These are phyloP conservation scores for Karalla daura DNA, from an alignment of 2,797 vertebrate genomes.

Conservation along the genomic window DNA sequence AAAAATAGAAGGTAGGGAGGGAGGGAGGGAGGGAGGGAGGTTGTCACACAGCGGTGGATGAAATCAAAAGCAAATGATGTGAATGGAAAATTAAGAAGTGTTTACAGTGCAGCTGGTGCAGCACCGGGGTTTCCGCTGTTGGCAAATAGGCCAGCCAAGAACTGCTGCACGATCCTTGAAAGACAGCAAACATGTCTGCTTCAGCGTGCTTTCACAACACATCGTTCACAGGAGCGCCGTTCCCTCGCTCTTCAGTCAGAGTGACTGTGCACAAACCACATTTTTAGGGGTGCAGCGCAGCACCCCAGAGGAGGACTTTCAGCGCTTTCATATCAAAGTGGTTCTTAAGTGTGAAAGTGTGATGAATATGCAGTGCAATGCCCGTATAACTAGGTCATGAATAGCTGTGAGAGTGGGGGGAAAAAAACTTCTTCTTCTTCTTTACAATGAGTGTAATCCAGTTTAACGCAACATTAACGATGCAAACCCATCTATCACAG, in stretches of 20 bases:
- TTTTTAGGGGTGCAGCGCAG: too few relatives aligned
- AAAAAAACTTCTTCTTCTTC: too few relatives aligned
- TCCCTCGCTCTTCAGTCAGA: not conserved
- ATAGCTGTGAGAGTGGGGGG: too few relatives aligned
- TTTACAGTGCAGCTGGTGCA: conserved; percentile 88
- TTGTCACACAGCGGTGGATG: not conserved
- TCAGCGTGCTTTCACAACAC: conserved; percentile 28
- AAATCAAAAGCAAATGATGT: conserved; percentile 47
- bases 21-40: not conserved
- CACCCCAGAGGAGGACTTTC: not conserved
- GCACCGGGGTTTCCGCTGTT: conserved; percentile 85
- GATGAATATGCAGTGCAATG: not conserved
- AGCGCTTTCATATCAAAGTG: not conserved
- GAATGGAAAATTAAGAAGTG: conserved; percentile 38
- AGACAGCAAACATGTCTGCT: conserved; percentile 22
- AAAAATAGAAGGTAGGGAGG: not conserved
- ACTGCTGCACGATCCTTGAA: conserved; percentile 90
- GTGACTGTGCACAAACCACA: not conserved
- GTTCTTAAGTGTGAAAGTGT: not conserved
- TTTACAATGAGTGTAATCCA: too few relatives aligned
- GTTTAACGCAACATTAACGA: too few relatives aligned
- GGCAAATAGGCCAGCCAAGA: conserved; percentile 81
- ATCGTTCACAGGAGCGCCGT: too few relatives aligned
- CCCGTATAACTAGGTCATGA: not conserved
- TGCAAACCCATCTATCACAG: too few relatives aligned